Percentiles rank a stretch among this genome's conserved stretches.
Evolutionary conservation across 2,888 invertebrate genomes (phyloP).

Genomic region (Patella caerulea): DNA sequence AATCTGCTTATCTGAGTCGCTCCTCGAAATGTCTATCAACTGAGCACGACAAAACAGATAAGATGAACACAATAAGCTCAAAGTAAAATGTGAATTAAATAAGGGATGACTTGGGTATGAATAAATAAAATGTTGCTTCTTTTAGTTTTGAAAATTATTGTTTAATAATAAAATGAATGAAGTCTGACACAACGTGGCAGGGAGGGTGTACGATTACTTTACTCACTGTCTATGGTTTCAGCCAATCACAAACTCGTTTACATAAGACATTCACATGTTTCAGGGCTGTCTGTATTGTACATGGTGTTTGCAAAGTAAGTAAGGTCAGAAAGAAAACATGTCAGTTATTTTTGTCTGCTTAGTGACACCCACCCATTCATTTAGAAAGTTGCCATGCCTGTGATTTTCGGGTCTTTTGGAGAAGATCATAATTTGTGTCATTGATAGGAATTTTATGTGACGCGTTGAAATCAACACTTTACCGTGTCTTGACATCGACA

Average conservation of each 20-base stretch:
- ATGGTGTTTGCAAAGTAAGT: slow-evolving; percentile 28
- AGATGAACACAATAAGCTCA: no score
- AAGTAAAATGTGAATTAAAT: no score
- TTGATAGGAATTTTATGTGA: no score
- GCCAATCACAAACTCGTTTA: slow-evolving; percentile 43
- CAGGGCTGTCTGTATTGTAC: slow-evolving; percentile 33
- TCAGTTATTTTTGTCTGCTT: neutral
- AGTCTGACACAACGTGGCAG: slow-evolving; percentile 37
- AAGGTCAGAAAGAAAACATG: slow-evolving; percentile 10
- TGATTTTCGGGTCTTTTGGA: neutral
- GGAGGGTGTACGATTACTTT: slow-evolving; percentile 34
- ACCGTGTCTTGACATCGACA: no score
- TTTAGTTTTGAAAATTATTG: no score
- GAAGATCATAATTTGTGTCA: no score
- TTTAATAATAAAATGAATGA: neutral
- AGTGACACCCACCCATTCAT: slow-evolving; percentile 28
- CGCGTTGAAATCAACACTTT: no score
- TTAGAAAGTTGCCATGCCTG: slow-evolving; percentile 20
- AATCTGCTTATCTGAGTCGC: neutral
- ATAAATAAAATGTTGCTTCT: no score
- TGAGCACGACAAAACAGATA: no score
- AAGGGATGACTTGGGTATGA: no score
- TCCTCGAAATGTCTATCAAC: neutral
- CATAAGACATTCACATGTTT: slow-evolving; percentile 38
- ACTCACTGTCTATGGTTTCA: slow-evolving; percentile 27